phyloP scores from a whole-genome alignment of 2,113 vertebrate species.

The Coryphaenoides rupestris region DNA sequence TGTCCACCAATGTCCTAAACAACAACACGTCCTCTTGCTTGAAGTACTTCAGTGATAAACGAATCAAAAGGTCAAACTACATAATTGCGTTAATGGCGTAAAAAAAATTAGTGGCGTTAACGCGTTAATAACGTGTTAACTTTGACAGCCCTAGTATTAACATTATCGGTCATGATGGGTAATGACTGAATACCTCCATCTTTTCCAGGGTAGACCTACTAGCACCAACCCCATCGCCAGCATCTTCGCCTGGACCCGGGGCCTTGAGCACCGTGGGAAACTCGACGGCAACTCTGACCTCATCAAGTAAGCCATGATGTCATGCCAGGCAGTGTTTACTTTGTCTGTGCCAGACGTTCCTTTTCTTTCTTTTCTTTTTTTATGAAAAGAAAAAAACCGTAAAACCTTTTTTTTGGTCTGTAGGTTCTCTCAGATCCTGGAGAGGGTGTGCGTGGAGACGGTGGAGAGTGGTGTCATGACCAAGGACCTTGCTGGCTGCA shows the following conservation, averaged over 20 bases:
- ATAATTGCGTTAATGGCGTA: too few relatives aligned
- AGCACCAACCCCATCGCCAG: slow-evolving; percentile 98
- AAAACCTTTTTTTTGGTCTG: neutral
- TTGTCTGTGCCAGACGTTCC: too few relatives aligned
- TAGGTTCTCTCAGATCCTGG: slow-evolving; percentile 91
- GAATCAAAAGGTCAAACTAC: too few relatives aligned
- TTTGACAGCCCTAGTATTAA: too few relatives aligned
- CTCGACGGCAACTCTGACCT: slow-evolving; percentile 88
- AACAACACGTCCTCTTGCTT: too few relatives aligned
- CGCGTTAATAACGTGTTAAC: too few relatives aligned
- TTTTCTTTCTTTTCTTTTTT: too few relatives aligned
- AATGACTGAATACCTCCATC: neutral
- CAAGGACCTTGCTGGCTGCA: slow-evolving; percentile 96
- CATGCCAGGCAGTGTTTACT: neutral
- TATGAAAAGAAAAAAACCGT: neutral
- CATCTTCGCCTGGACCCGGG: slow-evolving; percentile 96
- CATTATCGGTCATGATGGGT: too few relatives aligned
- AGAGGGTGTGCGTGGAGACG: slow-evolving; percentile 89
- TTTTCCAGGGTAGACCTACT: slow-evolving; percentile 84
- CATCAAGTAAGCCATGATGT: slow-evolving; percentile 75
- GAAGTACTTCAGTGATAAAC: too few relatives aligned
- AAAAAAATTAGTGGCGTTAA: too few relatives aligned
- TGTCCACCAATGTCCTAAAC: too few relatives aligned
- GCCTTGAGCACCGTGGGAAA: slow-evolving; percentile 93
- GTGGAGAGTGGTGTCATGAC: slow-evolving; percentile 96